phyloP scores from a whole-genome alignment of 2,888 invertebrate genomes.

The Azorinus chamasolen region DNA sequence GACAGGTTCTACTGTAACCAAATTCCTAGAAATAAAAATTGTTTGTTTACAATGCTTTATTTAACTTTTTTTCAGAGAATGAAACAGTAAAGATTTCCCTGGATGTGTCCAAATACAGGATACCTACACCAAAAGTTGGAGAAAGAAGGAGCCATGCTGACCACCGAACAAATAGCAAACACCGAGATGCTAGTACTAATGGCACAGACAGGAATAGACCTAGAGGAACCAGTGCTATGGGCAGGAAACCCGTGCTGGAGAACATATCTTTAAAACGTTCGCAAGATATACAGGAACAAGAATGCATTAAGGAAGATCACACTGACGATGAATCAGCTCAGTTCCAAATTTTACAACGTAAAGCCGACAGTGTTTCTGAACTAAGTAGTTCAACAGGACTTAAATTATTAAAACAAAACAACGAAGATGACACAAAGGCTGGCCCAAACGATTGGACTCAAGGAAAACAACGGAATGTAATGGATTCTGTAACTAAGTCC shows the following conservation, averaged over 20 bases:
- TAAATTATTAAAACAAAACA: too few relatives aligned
- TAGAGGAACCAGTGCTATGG: neutral
- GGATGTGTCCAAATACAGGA: slow-evolving; percentile 41
- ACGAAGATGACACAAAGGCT: too few relatives aligned
- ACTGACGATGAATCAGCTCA: too few relatives aligned
- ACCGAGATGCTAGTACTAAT: slow-evolving; percentile 2
- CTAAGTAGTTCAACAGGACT: neutral
- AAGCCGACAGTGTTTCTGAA: too few relatives aligned
- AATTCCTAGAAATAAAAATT: too few relatives aligned
- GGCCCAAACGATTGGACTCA: too few relatives aligned
- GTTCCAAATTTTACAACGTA: too few relatives aligned
- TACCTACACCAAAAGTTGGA: slow-evolving; percentile 1
- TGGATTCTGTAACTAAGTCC: neutral
- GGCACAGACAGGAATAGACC: neutral
- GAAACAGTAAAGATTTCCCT: slow-evolving; percentile 5
- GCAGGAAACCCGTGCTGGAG: neutral
- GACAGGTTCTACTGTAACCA: too few relatives aligned
- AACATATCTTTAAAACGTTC: neutral
- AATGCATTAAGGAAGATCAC: too few relatives aligned
- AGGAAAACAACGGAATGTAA: too few relatives aligned
- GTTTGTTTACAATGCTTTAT: too few relatives aligned
- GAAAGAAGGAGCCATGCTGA: slow-evolving; percentile 1
- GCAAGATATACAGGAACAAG: too few relatives aligned
- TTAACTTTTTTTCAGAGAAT: slow-evolving; percentile 8
- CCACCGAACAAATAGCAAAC: neutral